Percentiles rank a stretch among this genome's conserved stretches.
These are phyloP conservation scores for Sphenodon punctatus DNA, from an alignment of 2,797 vertebrate genomes.

Conservation along the genomic window DNA sequence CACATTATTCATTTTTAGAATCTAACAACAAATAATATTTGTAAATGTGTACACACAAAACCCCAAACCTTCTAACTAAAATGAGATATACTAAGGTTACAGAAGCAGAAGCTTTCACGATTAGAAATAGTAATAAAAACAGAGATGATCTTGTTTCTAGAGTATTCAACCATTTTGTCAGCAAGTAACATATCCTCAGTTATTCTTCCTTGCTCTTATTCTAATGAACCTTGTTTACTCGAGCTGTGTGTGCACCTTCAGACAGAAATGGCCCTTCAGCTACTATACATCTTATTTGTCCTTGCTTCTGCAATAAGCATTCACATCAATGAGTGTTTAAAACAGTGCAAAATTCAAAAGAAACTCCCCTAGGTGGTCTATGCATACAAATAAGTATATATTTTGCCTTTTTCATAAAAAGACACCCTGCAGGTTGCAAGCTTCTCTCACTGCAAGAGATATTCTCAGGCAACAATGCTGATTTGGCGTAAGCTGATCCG, in stretches of 20 bases:
- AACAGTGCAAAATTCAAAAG: constrained; percentile 67
- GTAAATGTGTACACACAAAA: background rate
- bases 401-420: constrained; percentile 72
- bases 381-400: constrained; percentile 70
- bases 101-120: background rate
- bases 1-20: background rate
- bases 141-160: fast-evolving
- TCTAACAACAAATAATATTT: background rate
- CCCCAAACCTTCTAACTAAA: background rate
- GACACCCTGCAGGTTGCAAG: constrained; percentile 69
- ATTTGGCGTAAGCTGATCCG: constrained; percentile 58
- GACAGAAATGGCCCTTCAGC: constrained; percentile 55
- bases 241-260: constrained; percentile 1
- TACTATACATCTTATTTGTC: constrained; percentile 57
- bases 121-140: background rate
- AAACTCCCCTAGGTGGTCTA: constrained; percentile 66
- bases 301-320: constrained; percentile 59
- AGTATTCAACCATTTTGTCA: background rate
- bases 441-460: constrained; percentile 56
- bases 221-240: constrained; percentile 25
- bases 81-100: background rate
- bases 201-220: background rate
- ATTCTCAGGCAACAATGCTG: constrained; percentile 57
- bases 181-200: background rate
- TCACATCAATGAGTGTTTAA: constrained; percentile 68